These are phyloP conservation scores for Mesopsocus fuscifrons DNA, from an alignment of 2,888 invertebrate genomes.

Conservation along the genomic window DNA sequence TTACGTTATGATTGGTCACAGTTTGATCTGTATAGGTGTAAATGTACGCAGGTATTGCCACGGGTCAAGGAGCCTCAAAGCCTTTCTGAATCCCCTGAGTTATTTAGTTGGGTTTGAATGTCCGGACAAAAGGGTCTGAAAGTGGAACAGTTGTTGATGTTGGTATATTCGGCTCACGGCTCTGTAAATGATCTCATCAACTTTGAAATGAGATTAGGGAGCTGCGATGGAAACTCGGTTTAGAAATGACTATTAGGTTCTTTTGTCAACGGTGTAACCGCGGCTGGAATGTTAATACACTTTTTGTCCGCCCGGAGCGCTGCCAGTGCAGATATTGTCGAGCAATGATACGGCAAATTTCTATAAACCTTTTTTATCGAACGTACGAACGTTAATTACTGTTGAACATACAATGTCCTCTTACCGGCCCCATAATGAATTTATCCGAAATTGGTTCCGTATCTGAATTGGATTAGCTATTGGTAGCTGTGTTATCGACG, in stretches of 20 bases:
- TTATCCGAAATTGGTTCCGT: background rate
- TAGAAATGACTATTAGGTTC: slow-evolving; percentile 2
- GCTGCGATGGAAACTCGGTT: background rate
- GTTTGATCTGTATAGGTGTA: no score
- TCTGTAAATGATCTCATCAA: slow-evolving; percentile 9
- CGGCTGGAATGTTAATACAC: slow-evolving; percentile 5
- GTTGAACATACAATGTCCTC: background rate
- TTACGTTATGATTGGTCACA: no score
- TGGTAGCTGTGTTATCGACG: no score
- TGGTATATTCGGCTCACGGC: no score
- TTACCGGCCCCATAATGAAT: no score
- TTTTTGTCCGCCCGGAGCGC: slow-evolving; percentile 5
- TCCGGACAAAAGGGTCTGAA: no score
- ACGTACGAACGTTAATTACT: slow-evolving; percentile 6
- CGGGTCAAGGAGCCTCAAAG: no score
- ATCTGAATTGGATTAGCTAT: no score
- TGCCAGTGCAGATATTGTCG: slow-evolving; percentile 9
- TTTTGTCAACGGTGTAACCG: slow-evolving; percentile 6
- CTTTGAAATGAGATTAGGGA: slow-evolving; percentile 7
- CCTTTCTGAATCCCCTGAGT: no score
- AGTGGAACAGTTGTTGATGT: no score
- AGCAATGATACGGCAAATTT: slow-evolving; percentile 10
- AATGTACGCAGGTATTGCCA: no score
- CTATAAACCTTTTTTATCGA: slow-evolving; percentile 3
- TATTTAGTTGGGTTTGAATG: no score